Base-by-base conservation (phyloP, 2,113 vertebrate species). In the Aptenodytes patagonicus region DNA sequence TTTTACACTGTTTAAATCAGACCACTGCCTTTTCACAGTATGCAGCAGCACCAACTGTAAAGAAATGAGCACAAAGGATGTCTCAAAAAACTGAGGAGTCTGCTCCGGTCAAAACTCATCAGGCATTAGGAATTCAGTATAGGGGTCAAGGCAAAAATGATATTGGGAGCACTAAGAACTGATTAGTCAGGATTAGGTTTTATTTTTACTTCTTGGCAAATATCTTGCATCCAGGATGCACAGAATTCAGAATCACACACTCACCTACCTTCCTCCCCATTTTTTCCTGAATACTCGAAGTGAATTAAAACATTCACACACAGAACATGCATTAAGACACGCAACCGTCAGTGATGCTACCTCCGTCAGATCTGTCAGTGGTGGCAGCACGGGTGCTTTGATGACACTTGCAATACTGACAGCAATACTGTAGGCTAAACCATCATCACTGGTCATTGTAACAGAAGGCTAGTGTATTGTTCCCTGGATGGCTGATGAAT, bases 241-340 rank as follows among this genome's bases (percentile, higher is more conserved):
- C 2, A 72, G 29, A 90, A 89, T 91, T 89, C 38, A 80, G 62
- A 64, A 72, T 7, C 28, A 85, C 47, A 57, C 7, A 36, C 38
- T 78, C n/a, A n/a, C 2, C 9, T 58, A 71, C 32, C 13, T 71
- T 44, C 5, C 34, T 54, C 12, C 1, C 12, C 7, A 0, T 10
- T 68, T 79, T 83, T n/a, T 34, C 13, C 32, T 42, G 22, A 80
- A 86, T 25, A 51, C 9, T 83, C 7, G 2, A 0, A 4, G 10
- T 46, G 6, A 55, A 90, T 71, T 68, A 66, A 92, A 85, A 68
- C 26, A 60, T n/a, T 51, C 47, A 52, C 36, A 75, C 5, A 73
- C 9, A 68, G 9, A 77, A 47, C 26, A 60, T 3, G 11, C 47
- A 77, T n/a, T 34, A 64, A 46, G 38, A 55, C 38, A 60, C 3